Evolutionary conservation across 2,888 invertebrate species (phyloP).

Genomic region (Herminia tarsipennalis): DNA sequence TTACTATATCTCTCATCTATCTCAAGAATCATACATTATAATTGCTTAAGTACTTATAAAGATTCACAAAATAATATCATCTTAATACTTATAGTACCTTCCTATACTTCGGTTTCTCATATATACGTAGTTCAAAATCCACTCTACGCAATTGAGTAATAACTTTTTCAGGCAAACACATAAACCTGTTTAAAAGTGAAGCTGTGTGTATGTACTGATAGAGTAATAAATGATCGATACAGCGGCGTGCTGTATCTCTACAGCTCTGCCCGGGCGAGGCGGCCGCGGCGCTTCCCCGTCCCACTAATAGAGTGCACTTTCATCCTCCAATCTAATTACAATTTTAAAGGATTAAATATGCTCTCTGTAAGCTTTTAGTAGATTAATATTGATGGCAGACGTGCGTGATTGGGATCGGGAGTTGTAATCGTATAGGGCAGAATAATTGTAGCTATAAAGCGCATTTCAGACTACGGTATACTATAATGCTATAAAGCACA

Average conservation of each 20-base stretch:
- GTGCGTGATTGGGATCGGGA: neutral
- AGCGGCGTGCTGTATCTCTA: constrained; percentile 39
- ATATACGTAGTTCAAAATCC: too few relatives aligned
- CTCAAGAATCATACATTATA: too few relatives aligned
- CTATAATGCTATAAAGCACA: too few relatives aligned
- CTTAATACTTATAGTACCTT: too few relatives aligned
- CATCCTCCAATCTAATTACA: constrained; percentile 26
- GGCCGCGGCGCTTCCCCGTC: constrained; percentile 6
- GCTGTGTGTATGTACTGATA: constrained; percentile 8
- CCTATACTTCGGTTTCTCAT: too few relatives aligned
- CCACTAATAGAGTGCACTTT: constrained; percentile 11
- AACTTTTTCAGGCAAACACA: neutral
- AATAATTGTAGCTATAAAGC: too few relatives aligned
- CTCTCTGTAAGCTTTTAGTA: constrained; percentile 1
- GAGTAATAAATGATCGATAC: constrained; percentile 35
- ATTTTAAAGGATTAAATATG: constrained; percentile 16
- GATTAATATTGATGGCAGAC: neutral
- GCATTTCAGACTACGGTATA: too few relatives aligned
- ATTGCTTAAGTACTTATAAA: too few relatives aligned
- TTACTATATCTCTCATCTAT: too few relatives aligned
- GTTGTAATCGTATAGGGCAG: neutral
- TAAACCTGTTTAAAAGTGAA: constrained; percentile 1
- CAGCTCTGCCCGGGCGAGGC: constrained; percentile 14
- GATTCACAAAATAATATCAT: too few relatives aligned
- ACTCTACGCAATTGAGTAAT: too few relatives aligned